Evolutionary conservation across 2,888 invertebrate species (phyloP).

Genomic region (Drosophila mettleri): DNA sequence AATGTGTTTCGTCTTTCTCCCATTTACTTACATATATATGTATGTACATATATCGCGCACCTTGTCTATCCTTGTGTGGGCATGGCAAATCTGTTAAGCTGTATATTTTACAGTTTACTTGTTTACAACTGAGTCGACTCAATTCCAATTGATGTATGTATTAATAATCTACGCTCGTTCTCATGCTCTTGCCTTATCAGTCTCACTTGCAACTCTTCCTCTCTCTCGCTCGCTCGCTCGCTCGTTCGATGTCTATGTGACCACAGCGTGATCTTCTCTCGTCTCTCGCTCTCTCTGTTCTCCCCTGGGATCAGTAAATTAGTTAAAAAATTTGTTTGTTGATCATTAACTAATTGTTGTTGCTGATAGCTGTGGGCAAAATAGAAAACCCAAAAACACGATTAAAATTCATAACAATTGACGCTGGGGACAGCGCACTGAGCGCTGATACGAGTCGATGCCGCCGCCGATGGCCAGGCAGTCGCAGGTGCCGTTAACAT

Average conservation of each 20-base stretch:
- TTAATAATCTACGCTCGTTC: too few species aligned
- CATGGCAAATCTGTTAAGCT: too few species aligned
- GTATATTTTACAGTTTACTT: too few species aligned
- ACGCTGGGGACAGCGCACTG: neutral
- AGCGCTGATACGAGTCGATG: neutral
- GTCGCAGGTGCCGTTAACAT: constrained; percentile 45
- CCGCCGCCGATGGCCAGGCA: constrained; percentile 14
- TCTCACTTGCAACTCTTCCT: neutral
- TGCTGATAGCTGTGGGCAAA: constrained; percentile 35
- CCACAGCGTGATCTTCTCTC: too few species aligned
- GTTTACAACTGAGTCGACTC: too few species aligned
- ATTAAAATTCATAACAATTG: constrained; percentile 15
- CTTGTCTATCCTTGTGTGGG: too few species aligned
- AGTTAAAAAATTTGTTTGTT: constrained; percentile 30
- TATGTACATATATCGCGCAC: too few species aligned
- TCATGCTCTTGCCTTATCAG: neutral
- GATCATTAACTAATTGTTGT: constrained; percentile 43
- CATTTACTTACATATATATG: too few species aligned
- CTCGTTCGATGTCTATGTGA: neutral
- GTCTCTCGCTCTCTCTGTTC: too few species aligned
- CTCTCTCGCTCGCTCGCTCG: neutral
- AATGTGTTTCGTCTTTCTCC: too few species aligned
- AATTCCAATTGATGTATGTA: too few species aligned
- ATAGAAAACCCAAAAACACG: constrained; percentile 22
- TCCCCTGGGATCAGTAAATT: constrained; percentile 1